Evolutionary conservation across 2,888 invertebrate genomes (phyloP), one percentile per base, ranked within the genome.

Genomic region (Phyllotreta striolata): DNA sequence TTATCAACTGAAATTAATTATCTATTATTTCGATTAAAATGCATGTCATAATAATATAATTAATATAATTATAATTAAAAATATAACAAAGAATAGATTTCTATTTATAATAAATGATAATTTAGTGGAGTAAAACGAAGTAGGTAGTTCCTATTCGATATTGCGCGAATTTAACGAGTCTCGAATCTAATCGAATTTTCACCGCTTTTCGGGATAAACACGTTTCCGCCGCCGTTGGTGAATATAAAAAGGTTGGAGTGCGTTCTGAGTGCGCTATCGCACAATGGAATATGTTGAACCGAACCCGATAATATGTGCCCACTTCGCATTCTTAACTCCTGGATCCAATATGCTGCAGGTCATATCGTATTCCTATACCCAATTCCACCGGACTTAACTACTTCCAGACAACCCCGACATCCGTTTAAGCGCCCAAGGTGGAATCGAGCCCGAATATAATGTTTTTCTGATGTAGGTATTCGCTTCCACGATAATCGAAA

Each of bases 261-360:
- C 63, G 63, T 76, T 77, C 76, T 76, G 76, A 75, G 74, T 74
- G 75, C 76, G 76, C 74, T 73, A 76, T 76, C 72, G 70, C 68
- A 63, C 74, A 73, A 77, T 77, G 74, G 75, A 75, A 59, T 59
- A 51, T 59, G 59, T 59, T 35, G 70, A 73, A 71, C 69, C 66
- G 59, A 69, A 75, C 72, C 73, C 75, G 75, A 77, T 78, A 78
- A 77, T 77, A 78, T 76, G 74, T 74, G 76, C 73, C 72, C 73
- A 70, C 69, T 72, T 70, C 70, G 72, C 75, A 76, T 77, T 77
- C 76, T 76, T 76, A 73, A 74, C 75, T 72, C 73, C 74, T 74
- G 73, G 74, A 73, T 64, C 75, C 78, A 77, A 78, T 77, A 78
- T 78, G 77, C 74, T 69, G 63, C 66, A 59, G 66, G 63, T 63